Evolutionary conservation across 2,888 invertebrate species (phyloP).

Genomic region (Ashinkailepas kermadecensis): DNA sequence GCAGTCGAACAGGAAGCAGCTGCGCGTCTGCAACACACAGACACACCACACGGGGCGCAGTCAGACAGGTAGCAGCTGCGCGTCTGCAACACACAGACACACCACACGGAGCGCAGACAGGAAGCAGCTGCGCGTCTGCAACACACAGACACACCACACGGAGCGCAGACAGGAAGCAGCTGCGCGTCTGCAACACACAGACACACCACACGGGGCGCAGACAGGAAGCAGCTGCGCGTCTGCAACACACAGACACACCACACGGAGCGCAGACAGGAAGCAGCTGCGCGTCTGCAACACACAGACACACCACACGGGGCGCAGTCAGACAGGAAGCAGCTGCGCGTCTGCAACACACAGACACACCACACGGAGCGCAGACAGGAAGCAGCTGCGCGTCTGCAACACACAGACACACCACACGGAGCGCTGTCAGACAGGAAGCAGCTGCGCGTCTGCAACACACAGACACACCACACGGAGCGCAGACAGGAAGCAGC

Average conservation of each 20-base stretch:
- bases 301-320: slow-evolving; percentile 49
- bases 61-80: too few relatives aligned
- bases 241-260: slow-evolving; percentile 33
- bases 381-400: slow-evolving; percentile 75
- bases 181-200: too few relatives aligned
- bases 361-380: not conserved
- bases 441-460: slow-evolving; percentile 66
- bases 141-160: slow-evolving; percentile 24
- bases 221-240: slow-evolving; percentile 75
- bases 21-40: slow-evolving; percentile 48
- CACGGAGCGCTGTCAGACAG: slow-evolving; percentile 66
- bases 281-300: too few relatives aligned
- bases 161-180: too few relatives aligned
- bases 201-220: slow-evolving; percentile 56
- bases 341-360: slow-evolving; percentile 48
- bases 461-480: slow-evolving; percentile 24
- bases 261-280: too few relatives aligned
- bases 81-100: too few relatives aligned
- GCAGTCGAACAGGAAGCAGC: slow-evolving; percentile 85
- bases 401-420: slow-evolving; percentile 33
- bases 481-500: too few relatives aligned
- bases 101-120: slow-evolving; percentile 64
- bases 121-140: slow-evolving; percentile 66
- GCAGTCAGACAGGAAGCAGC: slow-evolving; percentile 85
- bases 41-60: not conserved